Evolutionary conservation across 2,113 vertebrate species (phyloP).

Genomic region (Corapipo altera): DNA sequence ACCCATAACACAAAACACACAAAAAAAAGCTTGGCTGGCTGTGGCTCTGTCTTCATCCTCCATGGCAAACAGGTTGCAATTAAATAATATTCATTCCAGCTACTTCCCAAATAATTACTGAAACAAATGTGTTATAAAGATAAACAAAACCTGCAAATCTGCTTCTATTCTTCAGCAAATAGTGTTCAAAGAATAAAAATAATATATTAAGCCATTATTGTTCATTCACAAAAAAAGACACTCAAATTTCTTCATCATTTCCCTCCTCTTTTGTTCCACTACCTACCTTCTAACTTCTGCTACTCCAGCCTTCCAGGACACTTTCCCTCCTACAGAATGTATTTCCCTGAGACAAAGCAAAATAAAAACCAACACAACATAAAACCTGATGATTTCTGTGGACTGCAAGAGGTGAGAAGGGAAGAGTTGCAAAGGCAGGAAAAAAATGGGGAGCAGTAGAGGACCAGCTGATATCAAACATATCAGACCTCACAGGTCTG

Average conservation of each 20-base stretch:
- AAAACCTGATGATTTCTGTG: accelerated
- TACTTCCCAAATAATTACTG: not conserved
- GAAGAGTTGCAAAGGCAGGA: not conserved
- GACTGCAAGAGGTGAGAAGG: not conserved
- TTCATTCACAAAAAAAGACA: not conserved
- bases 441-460: accelerated
- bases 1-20: no score
- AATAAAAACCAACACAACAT: not conserved
- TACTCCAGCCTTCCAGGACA: not conserved
- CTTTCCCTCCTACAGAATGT: not conserved
- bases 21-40: not conserved
- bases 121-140: not conserved
- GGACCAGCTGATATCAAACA: not conserved
- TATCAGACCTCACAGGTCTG: not conserved
- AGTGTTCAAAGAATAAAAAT: not conserved
- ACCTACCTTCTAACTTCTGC: not conserved
- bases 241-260: not conserved
- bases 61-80: not conserved
- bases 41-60: not conserved
- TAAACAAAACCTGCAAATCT: not conserved
- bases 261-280: not conserved
- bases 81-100: not conserved
- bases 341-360: not conserved
- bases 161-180: not conserved
- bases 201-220: not conserved